These are phyloP conservation scores for Eustalomyia histrio DNA, from an alignment of 2,888 invertebrate species.

Conservation along the genomic window DNA sequence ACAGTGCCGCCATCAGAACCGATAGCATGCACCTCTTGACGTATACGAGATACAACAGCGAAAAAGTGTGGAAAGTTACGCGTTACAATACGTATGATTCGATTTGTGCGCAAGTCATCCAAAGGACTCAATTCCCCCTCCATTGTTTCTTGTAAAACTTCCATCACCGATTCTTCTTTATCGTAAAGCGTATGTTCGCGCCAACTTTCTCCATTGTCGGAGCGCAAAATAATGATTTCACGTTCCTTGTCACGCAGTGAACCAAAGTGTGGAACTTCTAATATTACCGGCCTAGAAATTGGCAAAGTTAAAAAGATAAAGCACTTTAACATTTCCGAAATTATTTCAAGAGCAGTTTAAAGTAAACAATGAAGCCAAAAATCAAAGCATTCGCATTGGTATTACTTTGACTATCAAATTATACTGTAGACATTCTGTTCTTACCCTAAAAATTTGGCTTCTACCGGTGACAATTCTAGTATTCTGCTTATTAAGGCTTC, in stretches of 20 bases:
- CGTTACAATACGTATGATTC: conserved; percentile 96
- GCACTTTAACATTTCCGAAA: too few species aligned
- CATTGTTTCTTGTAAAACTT: conserved; percentile 91
- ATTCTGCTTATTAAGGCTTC: conserved; percentile 97
- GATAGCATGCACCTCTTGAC: conserved; percentile 98
- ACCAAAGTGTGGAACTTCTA: conserved; percentile 99
- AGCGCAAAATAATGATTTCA: conserved; percentile 96
- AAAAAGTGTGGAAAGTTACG: conserved; percentile 99
- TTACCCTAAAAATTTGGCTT: conserved; percentile 97
- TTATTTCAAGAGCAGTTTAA: too few species aligned
- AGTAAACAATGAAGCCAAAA: background rate
- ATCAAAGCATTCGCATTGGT: background rate
- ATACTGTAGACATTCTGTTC: conserved; percentile 4
- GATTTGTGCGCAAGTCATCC: conserved; percentile 91
- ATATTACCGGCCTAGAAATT: conserved; percentile 88
- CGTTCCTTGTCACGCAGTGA: conserved; percentile 95
- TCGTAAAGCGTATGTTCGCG: conserved; percentile 95
- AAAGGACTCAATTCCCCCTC: conserved; percentile 85
- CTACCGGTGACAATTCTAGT: conserved; percentile 96
- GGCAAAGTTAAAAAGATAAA: background rate
- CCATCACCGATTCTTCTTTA: conserved; percentile 92
- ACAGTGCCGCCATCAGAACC: conserved; percentile 99
- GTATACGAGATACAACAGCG: conserved; percentile 95
- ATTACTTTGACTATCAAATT: background rate
- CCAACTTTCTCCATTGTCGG: conserved; percentile 99